Evolutionary conservation across 2,113 vertebrate species (phyloP).

Genomic region (Lophotis ruficrista): DNA sequence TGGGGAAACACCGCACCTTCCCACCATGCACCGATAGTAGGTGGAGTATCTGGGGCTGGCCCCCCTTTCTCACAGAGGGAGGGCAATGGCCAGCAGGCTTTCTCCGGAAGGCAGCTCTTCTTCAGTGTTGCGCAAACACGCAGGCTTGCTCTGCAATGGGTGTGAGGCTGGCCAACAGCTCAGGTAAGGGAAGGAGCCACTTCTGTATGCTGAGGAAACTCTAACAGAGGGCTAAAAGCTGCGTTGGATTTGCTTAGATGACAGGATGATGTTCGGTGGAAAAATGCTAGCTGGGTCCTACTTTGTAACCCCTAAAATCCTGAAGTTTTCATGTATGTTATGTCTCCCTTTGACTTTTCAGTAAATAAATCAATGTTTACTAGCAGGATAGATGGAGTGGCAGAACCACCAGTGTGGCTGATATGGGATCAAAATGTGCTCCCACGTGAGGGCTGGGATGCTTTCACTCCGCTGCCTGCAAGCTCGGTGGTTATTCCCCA

Average conservation of each 20-base stretch:
- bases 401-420: neutral
- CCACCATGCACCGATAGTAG: fast-evolving
- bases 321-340: neutral
- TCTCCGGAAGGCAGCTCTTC: neutral
- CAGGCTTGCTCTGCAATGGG: neutral
- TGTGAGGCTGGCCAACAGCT: neutral
- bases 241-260: neutral
- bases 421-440: neutral
- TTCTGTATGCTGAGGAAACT: neutral
- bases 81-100: neutral
- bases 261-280: neutral
- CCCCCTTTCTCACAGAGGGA: too few species aligned
- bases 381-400: neutral
- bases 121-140: fast-evolving
- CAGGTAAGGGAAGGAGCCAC: neutral
- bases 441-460: fast-evolving
- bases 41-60: neutral
- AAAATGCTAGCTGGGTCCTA: neutral
- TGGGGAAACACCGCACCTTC: neutral
- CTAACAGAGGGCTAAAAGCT: neutral
- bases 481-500: neutral
- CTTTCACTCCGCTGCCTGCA: neutral
- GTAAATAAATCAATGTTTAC: neutral
- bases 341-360: neutral
- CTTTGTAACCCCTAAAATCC: neutral